These are phyloP conservation scores for Eledona agricola DNA, from an alignment of 2,888 invertebrate genomes.

Conservation along the genomic window DNA sequence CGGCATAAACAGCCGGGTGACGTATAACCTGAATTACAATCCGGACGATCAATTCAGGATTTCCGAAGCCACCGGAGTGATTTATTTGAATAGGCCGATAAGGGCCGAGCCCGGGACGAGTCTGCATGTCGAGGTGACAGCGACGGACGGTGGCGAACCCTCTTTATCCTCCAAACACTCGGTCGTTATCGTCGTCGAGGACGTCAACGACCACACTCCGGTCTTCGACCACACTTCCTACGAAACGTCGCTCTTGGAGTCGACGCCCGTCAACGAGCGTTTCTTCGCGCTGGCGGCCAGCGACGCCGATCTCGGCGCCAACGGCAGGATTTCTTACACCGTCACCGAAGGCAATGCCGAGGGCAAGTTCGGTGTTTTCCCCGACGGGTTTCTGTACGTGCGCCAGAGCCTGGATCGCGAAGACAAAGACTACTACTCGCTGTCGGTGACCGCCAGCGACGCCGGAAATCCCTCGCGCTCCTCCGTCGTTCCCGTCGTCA, in stretches of 20 bases:
- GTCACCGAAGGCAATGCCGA: constrained; percentile 89
- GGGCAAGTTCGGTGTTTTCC: constrained; percentile 91
- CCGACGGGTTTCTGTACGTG: constrained; percentile 92
- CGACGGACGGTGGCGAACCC: constrained; percentile 84
- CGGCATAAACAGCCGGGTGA: constrained; percentile 86
- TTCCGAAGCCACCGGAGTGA: constrained; percentile 85
- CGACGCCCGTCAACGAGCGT: constrained; percentile 88
- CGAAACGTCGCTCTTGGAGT: constrained; percentile 90
- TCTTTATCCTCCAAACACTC: constrained; percentile 78
- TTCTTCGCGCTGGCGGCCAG: constrained; percentile 91
- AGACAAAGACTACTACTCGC: constrained; percentile 88
- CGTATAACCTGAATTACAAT: constrained; percentile 83
- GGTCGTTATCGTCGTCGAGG: constrained; percentile 77
- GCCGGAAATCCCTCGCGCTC: constrained; percentile 79
- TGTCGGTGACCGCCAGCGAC: constrained; percentile 86
- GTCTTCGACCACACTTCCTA: constrained; percentile 92
- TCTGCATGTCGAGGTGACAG: constrained; percentile 80
- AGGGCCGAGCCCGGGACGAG: constrained; percentile 76
- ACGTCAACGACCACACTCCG: constrained; percentile 96
- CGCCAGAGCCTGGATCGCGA: constrained; percentile 88
- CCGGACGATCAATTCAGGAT: constrained; percentile 85
- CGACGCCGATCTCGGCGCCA: constrained; percentile 85
- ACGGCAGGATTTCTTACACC: constrained; percentile 81
- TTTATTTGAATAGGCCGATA: constrained; percentile 85
- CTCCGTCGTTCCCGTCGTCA: constrained; percentile 89